A percentile compares a stretch with the other conserved stretches of the same genome.
Conservation (phyloP, 2,797 vertebrate genomes). For the Rhinatrema bivittatum region DNA sequence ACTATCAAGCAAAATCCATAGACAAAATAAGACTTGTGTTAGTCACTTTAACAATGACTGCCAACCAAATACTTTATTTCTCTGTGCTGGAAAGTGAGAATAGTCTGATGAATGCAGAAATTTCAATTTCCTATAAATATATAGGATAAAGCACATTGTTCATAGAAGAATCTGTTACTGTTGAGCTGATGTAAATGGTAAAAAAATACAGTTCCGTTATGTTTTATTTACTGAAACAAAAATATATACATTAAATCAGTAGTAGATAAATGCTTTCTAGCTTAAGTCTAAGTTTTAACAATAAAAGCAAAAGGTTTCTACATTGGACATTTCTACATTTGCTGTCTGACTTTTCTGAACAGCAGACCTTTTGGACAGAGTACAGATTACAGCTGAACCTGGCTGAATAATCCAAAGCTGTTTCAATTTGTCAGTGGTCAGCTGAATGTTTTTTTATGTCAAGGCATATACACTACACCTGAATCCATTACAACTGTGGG, state of each 20-base stretch:
- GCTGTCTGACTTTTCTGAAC: neutral
- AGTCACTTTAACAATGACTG: neutral
- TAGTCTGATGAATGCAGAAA: conserved; percentile 3
- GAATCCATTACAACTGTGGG: neutral
- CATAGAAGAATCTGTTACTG: neutral
- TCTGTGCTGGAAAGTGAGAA: conserved; percentile 20
- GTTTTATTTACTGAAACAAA: too few species aligned
- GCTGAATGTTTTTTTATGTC: neutral
- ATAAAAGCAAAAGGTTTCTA: too few species aligned
- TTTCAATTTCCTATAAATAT: conserved; percentile 5
- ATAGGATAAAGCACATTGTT: neutral
- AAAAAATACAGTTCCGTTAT: too few species aligned
- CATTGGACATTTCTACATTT: too few species aligned
- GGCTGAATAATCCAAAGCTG: too few species aligned
- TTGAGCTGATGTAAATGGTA: neutral
- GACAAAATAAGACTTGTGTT: too few species aligned
- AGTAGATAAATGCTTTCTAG: neutral
- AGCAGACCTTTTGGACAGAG: neutral
- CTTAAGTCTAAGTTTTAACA: too few species aligned
- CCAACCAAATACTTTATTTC: conserved; percentile 8
- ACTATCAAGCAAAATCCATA: conserved; percentile 10
- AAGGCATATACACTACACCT: neutral
- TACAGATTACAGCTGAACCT: too few species aligned
- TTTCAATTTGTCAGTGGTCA: neutral
- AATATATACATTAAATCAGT: neutral